Evolutionary conservation across 2,888 invertebrate genomes (phyloP).

Genomic region (Tolmerus cingulatus): DNA sequence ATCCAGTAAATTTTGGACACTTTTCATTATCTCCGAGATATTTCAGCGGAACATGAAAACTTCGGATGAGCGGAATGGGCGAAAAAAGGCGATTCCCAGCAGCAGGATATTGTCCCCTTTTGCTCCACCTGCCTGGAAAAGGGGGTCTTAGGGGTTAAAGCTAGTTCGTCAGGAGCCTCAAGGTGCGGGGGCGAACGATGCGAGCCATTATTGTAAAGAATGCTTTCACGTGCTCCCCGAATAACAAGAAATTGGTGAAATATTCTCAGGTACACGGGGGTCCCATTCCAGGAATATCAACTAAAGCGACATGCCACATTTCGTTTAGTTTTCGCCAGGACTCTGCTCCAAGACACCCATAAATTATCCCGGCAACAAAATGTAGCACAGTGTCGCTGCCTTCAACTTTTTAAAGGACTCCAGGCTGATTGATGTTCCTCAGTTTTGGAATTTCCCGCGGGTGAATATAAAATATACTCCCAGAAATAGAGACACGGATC

Average conservation of each 20-base stretch:
- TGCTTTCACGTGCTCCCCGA: neutral
- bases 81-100: neutral
- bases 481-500: neutral
- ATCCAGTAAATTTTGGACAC: neutral
- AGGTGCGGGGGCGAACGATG: neutral
- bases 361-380: slow-evolving; percentile 37
- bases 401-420: slow-evolving; percentile 39
- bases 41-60: neutral
- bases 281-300: neutral
- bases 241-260: slow-evolving; percentile 2
- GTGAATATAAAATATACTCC: slow-evolving; percentile 8
- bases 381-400: slow-evolving; percentile 32
- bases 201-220: neutral
- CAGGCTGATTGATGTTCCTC: slow-evolving; percentile 29
- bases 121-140: neutral
- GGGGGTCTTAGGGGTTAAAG: neutral
- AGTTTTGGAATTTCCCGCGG: slow-evolving; percentile 28
- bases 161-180: neutral
- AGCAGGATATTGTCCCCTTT: neutral
- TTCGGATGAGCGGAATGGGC: neutral
- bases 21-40: neutral
- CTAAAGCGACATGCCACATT: neutral
- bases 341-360: neutral
- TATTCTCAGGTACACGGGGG: neutral
- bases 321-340: neutral